A percentile compares a stretch with the other conserved stretches of the same genome.
Evolutionary conservation across 2,888 invertebrate species (phyloP).

Genomic region (Caradrina clavipalpis): DNA sequence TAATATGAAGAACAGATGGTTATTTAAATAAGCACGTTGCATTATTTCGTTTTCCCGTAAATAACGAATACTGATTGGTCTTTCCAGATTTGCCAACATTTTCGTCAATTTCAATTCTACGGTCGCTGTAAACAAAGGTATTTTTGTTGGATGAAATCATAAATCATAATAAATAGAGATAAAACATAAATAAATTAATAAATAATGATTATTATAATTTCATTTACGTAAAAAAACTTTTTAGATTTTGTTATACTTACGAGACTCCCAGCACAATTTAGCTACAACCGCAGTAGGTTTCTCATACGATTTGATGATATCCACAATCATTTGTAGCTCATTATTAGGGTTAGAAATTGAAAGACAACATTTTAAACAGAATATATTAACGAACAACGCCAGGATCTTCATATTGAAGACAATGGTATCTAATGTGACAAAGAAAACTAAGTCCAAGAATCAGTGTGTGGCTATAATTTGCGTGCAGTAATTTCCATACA

Average conservation of each 20-base stretch:
- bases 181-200: no score
- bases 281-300: slow-evolving; percentile 73
- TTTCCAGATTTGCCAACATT: slow-evolving; percentile 54
- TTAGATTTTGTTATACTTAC: slow-evolving; percentile 67
- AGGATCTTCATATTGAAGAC: slow-evolving; percentile 49
- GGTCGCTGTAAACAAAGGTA: slow-evolving; percentile 45
- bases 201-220: no score
- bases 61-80: slow-evolving; percentile 64
- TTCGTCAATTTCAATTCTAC: slow-evolving; percentile 64
- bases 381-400: slow-evolving; percentile 37
- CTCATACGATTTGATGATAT: slow-evolving; percentile 72
- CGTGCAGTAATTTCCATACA: slow-evolving; percentile 19
- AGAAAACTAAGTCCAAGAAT: slow-evolving; percentile 17
- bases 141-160: background rate
- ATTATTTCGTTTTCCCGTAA: slow-evolving; percentile 51
- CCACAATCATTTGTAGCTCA: slow-evolving; percentile 72
- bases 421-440: background rate
- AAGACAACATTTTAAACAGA: slow-evolving; percentile 41
- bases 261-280: slow-evolving; percentile 73
- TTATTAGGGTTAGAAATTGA: slow-evolving; percentile 47
- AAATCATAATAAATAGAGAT: no score
- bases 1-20: slow-evolving; percentile 50
- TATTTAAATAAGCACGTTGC: slow-evolving; percentile 15
- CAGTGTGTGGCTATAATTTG: slow-evolving; percentile 35
- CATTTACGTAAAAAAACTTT: no score